phyloP scores from a whole-genome alignment of 2,888 invertebrate species.

The Athrips mouffetella region DNA sequence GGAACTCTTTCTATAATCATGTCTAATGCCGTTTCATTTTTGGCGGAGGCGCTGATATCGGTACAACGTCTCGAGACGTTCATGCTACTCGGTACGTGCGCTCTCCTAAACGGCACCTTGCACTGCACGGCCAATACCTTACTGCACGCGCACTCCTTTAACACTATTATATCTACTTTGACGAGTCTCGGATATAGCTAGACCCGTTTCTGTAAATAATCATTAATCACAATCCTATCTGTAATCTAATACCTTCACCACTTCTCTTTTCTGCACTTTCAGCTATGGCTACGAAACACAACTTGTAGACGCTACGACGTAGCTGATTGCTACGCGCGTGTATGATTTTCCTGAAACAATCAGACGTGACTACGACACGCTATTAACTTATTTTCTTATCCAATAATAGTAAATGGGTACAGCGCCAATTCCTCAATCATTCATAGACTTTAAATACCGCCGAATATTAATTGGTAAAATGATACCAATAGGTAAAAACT shows the following conservation, averaged over 20 bases:
- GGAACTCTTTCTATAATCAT: conserved; percentile 79
- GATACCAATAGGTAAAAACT: too few relatives aligned
- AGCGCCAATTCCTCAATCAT: too few relatives aligned
- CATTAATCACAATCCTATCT: too few relatives aligned
- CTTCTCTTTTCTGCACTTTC: background rate
- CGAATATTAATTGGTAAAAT: too few relatives aligned
- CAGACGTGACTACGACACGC: too few relatives aligned
- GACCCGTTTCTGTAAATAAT: conserved; percentile 32
- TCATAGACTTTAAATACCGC: too few relatives aligned
- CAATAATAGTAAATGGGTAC: too few relatives aligned
- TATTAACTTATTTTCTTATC: too few relatives aligned
- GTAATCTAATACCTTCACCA: too few relatives aligned
- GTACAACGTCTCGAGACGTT: conserved; percentile 80
- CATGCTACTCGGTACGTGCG: conserved; percentile 72
- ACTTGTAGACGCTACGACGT: conserved; percentile 7
- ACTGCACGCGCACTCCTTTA: conserved; percentile 23
- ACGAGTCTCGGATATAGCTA: conserved; percentile 45
- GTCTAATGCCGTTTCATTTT: conserved; percentile 77
- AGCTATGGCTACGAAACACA: background rate
- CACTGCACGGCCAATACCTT: background rate
- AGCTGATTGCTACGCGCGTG: background rate
- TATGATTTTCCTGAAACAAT: background rate
- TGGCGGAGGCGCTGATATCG: conserved; percentile 80
- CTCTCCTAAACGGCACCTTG: background rate
- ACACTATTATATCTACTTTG: conserved; percentile 9